Evolutionary conservation across 2,113 vertebrate genomes (phyloP).

Genomic region (Castor canadensis): DNA sequence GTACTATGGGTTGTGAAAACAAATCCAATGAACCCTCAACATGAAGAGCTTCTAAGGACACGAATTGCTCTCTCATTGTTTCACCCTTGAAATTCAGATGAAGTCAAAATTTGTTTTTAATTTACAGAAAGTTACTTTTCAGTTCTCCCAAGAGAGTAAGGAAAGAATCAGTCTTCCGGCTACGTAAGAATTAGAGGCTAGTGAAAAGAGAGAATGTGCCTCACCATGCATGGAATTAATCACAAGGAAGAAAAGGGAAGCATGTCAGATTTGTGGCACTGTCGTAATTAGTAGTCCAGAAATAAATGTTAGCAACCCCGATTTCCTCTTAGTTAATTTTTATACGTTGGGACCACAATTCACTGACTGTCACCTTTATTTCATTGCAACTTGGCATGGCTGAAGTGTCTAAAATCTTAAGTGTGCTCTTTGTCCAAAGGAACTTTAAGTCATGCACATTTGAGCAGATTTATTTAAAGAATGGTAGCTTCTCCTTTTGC

Average conservation of each 20-base stretch:
- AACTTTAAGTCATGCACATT: slow-evolving; percentile 9
- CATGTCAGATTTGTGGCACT: slow-evolving; percentile 25
- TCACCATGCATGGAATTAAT: not conserved
- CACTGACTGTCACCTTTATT: slow-evolving; percentile 7
- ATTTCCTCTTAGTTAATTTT: slow-evolving; percentile 57
- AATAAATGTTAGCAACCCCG: slow-evolving; percentile 38
- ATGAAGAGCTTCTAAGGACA: not conserved
- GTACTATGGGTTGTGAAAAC: not conserved
- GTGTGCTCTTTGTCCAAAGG: slow-evolving; percentile 27
- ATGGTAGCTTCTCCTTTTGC: slow-evolving; percentile 14
- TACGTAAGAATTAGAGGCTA: not conserved
- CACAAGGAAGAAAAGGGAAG: not conserved
- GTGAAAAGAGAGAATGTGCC: not conserved
- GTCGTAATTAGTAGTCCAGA: slow-evolving; percentile 39
- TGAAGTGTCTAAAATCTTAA: slow-evolving; percentile 43
- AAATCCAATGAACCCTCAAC: not conserved
- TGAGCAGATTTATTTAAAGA: slow-evolving; percentile 45
- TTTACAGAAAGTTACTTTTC: slow-evolving; percentile 1
- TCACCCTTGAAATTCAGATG: not conserved
- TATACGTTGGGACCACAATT: not conserved
- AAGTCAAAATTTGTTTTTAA: not conserved
- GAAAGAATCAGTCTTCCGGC: not conserved
- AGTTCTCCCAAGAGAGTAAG: not conserved
- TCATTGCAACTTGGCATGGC: not conserved
- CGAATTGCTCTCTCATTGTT: not conserved